Evolutionary conservation across 2,113 vertebrate species (phyloP).

Genomic region (Callocephalon fimbriatum): DNA sequence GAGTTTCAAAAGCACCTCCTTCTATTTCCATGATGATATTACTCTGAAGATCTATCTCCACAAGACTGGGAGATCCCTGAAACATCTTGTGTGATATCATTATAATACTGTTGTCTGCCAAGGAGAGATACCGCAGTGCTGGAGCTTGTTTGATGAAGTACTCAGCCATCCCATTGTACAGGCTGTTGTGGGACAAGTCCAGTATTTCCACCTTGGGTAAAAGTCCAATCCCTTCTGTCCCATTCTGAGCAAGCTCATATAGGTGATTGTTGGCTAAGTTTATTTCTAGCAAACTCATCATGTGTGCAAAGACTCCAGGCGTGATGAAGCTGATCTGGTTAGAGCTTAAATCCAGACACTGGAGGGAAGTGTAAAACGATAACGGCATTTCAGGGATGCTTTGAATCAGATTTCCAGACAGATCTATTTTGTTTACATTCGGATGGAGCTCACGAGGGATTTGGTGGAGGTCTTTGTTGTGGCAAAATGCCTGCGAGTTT

Average conservation of each 20-base stretch:
- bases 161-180: constrained; percentile 86
- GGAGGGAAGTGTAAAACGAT: constrained; percentile 75
- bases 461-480: constrained; percentile 76
- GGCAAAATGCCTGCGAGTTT: constrained; percentile 83
- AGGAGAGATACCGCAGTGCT: constrained; percentile 80
- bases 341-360: constrained; percentile 82
- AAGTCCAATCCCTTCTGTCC: constrained; percentile 73
- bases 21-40: constrained; percentile 96
- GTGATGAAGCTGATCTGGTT: constrained; percentile 89
- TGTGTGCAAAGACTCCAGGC: constrained; percentile 81
- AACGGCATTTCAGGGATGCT: constrained; percentile 80
- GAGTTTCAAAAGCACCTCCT: constrained; percentile 87
- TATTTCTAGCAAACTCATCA: constrained; percentile 82
- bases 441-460: constrained; percentile 78
- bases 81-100: constrained; percentile 83
- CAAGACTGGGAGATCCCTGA: constrained; percentile 72
- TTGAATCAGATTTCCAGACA: constrained; percentile 87
- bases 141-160: constrained; percentile 85
- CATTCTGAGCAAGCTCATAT: constrained; percentile 73
- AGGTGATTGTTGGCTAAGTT: constrained; percentile 88
- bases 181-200: constrained; percentile 90
- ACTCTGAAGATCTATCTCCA: constrained; percentile 87
- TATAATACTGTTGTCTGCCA: constrained; percentile 91
- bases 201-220: constrained; percentile 79
- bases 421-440: constrained; percentile 81